Conservation (phyloP, 2,888 invertebrate species). For the Altica lythri region DNA sequence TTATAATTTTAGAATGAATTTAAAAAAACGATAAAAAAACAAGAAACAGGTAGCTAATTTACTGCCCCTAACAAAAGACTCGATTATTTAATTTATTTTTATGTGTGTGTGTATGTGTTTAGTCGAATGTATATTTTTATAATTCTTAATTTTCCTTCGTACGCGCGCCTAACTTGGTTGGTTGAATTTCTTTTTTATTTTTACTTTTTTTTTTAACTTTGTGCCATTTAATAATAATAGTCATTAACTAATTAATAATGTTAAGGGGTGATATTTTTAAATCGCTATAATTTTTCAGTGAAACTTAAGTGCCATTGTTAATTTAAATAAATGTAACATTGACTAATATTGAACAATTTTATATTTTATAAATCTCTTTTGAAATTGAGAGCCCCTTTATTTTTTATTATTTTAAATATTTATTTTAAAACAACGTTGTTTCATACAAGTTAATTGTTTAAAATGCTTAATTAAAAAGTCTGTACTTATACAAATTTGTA, state of each 20-base stretch:
- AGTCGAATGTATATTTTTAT: slow-evolving; percentile 35
- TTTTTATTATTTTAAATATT: too few relatives aligned
- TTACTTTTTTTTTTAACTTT: slow-evolving; percentile 16
- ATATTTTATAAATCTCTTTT: too few relatives aligned
- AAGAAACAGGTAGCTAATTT: slow-evolving; percentile 36
- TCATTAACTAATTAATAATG: not conserved
- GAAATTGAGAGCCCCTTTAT: too few relatives aligned
- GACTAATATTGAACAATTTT: too few relatives aligned
- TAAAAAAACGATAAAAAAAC: slow-evolving; percentile 8
- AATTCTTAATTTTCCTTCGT: slow-evolving; percentile 31
- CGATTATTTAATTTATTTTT: slow-evolving; percentile 44
- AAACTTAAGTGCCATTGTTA: too few relatives aligned
- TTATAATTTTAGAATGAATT: slow-evolving; percentile 57
- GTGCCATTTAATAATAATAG: slow-evolving; percentile 17
- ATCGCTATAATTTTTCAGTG: not conserved
- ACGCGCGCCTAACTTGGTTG: slow-evolving; percentile 6
- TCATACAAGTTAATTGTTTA: slow-evolving; percentile 3
- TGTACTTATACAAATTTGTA: slow-evolving; percentile 35
- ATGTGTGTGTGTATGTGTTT: slow-evolving; percentile 42
- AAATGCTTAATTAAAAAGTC: slow-evolving; percentile 20
- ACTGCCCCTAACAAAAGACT: slow-evolving; percentile 42
- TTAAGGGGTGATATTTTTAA: not conserved
- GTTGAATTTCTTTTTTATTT: slow-evolving; percentile 9
- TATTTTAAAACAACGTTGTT: too few relatives aligned
- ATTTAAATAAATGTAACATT: too few relatives aligned